phyloP scores from a whole-genome alignment of 2,113 vertebrate species.

The Cathartes aura region DNA sequence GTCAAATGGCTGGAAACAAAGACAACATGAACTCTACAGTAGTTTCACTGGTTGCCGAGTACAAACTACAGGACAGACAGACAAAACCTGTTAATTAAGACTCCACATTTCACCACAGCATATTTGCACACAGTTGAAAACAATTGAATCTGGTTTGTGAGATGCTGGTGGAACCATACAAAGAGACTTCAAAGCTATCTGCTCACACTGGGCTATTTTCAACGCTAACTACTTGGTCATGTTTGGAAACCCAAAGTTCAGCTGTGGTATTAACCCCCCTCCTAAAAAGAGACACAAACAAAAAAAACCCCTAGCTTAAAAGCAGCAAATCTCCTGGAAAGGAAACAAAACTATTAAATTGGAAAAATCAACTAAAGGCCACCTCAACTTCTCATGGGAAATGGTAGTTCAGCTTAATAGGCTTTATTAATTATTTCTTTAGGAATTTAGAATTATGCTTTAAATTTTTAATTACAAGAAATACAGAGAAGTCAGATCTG shows the following conservation, averaged over 20 bases:
- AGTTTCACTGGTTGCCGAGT: neutral
- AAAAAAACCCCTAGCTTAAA: neutral
- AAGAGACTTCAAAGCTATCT: neutral
- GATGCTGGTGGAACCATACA: neutral
- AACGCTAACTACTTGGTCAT: neutral
- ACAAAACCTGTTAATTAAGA: neutral
- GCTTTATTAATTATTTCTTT: slow-evolving; percentile 1
- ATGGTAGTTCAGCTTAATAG: neutral
- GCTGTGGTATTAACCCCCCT: neutral
- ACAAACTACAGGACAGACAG: neutral
- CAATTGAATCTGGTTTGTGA: neutral
- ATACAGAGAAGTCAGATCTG: neutral
- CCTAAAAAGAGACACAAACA: neutral
- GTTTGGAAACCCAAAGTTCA: neutral
- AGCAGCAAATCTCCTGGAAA: neutral
- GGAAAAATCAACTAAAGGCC: neutral
- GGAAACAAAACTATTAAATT: neutral
- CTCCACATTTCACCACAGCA: neutral
- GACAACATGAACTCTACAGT: neutral
- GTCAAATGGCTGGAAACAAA: neutral
- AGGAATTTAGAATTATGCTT: slow-evolving; percentile 2
- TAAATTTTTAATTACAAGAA: slow-evolving; percentile 40
- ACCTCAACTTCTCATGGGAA: neutral
- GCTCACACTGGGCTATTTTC: neutral
- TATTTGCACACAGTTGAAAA: neutral